These are phyloP conservation scores for Tachycineta bicolor DNA, from an alignment of 2,113 vertebrate genomes.

Conservation along the genomic window DNA sequence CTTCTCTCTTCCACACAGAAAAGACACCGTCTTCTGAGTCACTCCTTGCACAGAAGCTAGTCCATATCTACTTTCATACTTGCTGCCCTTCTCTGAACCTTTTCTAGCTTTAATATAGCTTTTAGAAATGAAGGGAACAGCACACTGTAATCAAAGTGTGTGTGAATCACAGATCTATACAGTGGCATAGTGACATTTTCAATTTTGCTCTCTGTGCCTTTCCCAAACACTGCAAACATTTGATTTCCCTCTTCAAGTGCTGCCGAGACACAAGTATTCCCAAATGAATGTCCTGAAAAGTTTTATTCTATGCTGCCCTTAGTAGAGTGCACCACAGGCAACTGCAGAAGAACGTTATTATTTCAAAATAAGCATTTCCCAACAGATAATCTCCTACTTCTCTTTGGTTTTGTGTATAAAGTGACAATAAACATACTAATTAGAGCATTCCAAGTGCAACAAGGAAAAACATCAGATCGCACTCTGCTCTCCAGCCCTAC, in stretches of 20 bases:
- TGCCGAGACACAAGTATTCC: constrained; percentile 15
- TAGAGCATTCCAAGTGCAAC: neutral
- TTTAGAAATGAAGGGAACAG: neutral
- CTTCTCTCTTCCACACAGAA: neutral
- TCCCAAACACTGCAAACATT: neutral
- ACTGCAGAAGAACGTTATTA: neutral
- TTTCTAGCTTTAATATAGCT: neutral
- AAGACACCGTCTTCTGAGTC: neutral
- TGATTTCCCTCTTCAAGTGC: neutral
- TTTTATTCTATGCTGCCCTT: neutral
- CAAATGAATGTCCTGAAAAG: neutral
- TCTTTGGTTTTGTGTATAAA: neutral
- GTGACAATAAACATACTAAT: neutral
- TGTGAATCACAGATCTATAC: neutral
- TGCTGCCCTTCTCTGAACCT: constrained; percentile 9
- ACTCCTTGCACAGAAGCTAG: neutral
- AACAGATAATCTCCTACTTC: neutral
- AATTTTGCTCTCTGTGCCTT: constrained; percentile 5
- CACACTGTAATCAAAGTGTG: neutral
- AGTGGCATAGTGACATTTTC: constrained; percentile 8
- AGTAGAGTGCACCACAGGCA: neutral
- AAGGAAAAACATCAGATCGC: neutral
- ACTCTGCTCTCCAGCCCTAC: neutral
- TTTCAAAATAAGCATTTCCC: neutral
- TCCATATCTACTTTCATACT: neutral